Evolutionary conservation across 2,888 invertebrate genomes (phyloP).

Genomic region (Ennomos quercinarius): DNA sequence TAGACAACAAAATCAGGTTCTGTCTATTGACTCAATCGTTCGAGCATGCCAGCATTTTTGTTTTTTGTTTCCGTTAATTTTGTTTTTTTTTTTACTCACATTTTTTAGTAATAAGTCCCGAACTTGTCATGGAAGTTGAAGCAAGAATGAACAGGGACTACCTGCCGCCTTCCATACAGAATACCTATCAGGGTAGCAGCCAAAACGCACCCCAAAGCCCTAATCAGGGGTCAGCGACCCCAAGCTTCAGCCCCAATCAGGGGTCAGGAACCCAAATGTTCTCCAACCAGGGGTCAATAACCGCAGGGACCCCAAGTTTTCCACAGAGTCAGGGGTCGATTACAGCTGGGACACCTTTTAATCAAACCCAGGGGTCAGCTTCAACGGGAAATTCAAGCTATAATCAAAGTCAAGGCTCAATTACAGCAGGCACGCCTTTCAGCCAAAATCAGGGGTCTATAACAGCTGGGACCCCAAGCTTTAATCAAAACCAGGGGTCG

Average conservation of each 20-base stretch:
- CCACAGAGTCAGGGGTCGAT: slow-evolving; percentile 13
- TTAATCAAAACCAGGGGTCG: slow-evolving; percentile 22
- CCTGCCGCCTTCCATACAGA: slow-evolving; percentile 89
- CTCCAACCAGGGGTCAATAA: slow-evolving; percentile 20
- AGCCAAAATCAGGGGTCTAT: slow-evolving; percentile 23
- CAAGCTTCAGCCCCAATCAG: slow-evolving; percentile 24
- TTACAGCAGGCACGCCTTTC: slow-evolving; percentile 29
- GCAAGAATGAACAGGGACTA: slow-evolving; percentile 94
- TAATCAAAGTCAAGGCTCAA: slow-evolving; percentile 12
- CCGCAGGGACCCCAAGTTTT: slow-evolving; percentile 8
- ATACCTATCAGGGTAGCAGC: slow-evolving; percentile 37
- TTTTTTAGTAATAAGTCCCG: slow-evolving; percentile 93
- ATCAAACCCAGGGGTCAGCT: slow-evolving; percentile 25
- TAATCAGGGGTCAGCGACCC: slow-evolving; percentile 23
- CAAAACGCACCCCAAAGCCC: slow-evolving; percentile 55
- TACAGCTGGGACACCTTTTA: slow-evolving; percentile 25
- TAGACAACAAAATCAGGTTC: background rate
- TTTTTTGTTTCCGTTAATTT: slow-evolving; percentile 47
- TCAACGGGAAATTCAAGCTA: slow-evolving; percentile 8
- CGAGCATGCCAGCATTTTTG: slow-evolving; percentile 50
- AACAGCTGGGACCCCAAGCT: slow-evolving; percentile 8
- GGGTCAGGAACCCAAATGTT: no score
- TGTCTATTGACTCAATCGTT: background rate
- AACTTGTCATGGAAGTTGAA: slow-evolving; percentile 95
- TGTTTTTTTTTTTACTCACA: slow-evolving; percentile 87